Percentiles rank a stretch among this genome's conserved stretches.
Conservation (phyloP, 2,888 invertebrate genomes). For the Orthosia gothica region DNA sequence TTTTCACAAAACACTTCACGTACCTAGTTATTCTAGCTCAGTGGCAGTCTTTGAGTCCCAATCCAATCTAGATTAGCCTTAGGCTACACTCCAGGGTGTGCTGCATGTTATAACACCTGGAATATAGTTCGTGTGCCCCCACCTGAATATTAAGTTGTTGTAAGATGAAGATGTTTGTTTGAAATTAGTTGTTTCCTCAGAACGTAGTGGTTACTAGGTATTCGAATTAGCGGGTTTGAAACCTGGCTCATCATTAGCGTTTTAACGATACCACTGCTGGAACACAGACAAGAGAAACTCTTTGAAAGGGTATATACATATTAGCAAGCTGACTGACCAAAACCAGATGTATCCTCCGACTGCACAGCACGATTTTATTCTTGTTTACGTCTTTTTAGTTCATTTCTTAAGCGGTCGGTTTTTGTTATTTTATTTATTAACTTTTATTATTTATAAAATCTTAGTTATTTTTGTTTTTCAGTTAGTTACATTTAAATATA, state of each 20-base stretch:
- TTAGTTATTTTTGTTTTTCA: too few relatives aligned
- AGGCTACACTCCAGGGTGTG: conserved; percentile 32
- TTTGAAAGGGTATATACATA: too few relatives aligned
- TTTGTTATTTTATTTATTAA: too few relatives aligned
- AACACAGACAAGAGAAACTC: too few relatives aligned
- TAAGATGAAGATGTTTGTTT: conserved; percentile 11
- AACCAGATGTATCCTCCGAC: too few relatives aligned
- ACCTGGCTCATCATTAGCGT: background rate
- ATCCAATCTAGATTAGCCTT: conserved; percentile 60
- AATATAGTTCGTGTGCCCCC: conserved; percentile 41
- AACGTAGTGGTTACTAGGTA: background rate
- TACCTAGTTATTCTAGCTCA: conserved; percentile 15
- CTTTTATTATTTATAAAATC: too few relatives aligned
- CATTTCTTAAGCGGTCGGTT: too few relatives aligned
- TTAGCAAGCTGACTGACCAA: too few relatives aligned
- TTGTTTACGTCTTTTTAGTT: too few relatives aligned
- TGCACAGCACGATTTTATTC: too few relatives aligned
- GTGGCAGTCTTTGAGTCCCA: conserved; percentile 42
- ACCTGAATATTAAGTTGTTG: conserved; percentile 43
- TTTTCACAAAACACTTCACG: conserved; percentile 10
- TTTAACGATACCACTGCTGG: too few relatives aligned
- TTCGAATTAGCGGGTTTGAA: background rate
- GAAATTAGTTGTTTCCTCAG: background rate
- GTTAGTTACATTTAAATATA: too few relatives aligned
- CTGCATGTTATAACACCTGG: conserved; percentile 37